A percentile compares a stretch with the other conserved stretches of the same genome.
phyloP scores from a whole-genome alignment of 2,888 invertebrate genomes.

The Lysandra bellargus region DNA sequence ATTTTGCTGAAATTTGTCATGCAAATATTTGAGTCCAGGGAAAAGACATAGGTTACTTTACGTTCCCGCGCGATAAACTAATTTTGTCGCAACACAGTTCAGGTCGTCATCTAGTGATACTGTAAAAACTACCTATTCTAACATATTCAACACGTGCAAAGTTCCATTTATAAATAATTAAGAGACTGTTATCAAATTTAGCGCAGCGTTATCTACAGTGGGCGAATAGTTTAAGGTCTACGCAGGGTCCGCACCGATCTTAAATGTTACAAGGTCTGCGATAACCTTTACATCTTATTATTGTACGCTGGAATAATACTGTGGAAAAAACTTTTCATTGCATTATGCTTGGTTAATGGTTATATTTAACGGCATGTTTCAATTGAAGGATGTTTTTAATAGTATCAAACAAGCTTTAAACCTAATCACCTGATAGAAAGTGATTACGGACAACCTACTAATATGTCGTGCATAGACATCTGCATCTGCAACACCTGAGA shows the following conservation, averaged over 20 bases:
- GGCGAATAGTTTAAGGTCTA: constrained; percentile 23
- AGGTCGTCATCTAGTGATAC: no score
- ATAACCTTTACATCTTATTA: constrained; percentile 27
- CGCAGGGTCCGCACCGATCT: background rate
- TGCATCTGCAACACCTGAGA: no score
- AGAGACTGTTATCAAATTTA: constrained; percentile 6
- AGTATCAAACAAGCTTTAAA: no score
- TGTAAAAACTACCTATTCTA: background rate
- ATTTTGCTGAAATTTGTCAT: no score
- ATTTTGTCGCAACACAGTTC: no score
- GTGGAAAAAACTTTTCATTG: constrained; percentile 4
- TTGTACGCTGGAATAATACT: constrained; percentile 7
- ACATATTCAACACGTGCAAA: background rate
- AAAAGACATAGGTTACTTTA: no score
- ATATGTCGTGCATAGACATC: no score
- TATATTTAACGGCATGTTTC: background rate
- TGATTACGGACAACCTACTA: no score
- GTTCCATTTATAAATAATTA: background rate
- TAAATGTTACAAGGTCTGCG: constrained; percentile 26
- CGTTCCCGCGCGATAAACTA: no score
- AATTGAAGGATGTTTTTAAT: no score
- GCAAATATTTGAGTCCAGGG: no score
- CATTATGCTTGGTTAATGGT: background rate
- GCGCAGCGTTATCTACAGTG: constrained; percentile 26
- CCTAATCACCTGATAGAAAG: no score